Conservation (phyloP, 2,113 vertebrate genomes). For the Brachyhypopomus occidentalis region DNA sequence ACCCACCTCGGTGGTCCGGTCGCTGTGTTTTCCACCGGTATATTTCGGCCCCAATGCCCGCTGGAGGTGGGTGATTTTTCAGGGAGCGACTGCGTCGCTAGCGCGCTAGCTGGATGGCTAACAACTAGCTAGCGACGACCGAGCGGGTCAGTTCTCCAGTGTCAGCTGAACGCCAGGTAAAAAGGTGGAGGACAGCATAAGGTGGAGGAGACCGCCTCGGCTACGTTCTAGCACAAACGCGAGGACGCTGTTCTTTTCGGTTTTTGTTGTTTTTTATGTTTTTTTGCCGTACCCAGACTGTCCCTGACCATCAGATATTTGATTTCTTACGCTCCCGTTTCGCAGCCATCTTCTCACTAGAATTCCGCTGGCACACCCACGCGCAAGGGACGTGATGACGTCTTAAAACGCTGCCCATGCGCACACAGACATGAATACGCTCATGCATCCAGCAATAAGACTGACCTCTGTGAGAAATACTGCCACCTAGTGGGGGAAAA, state of each 20-base stretch:
- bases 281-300: slow-evolving; percentile 56
- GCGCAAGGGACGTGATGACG: slow-evolving; percentile 59
- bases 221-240: background rate
- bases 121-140: background rate
- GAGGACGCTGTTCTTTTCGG: slow-evolving; percentile 25
- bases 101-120: background rate
- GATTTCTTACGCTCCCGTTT: slow-evolving; percentile 58
- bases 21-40: background rate
- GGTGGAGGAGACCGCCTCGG: background rate
- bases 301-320: slow-evolving; percentile 62
- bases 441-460: background rate
- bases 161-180: background rate
- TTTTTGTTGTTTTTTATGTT: slow-evolving; percentile 14
- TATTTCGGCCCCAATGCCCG: background rate
- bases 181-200: background rate
- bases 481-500: background rate
- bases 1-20: background rate
- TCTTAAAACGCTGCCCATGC: slow-evolving; percentile 22
- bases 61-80: slow-evolving; percentile 2
- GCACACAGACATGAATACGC: too few species aligned
- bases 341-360: slow-evolving; percentile 78
- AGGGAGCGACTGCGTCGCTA: slow-evolving; percentile 30
- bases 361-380: slow-evolving; percentile 65
- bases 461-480: background rate
- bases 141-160: slow-evolving; percentile 8